These are phyloP conservation scores for Polia nebulosa DNA, from an alignment of 2,888 invertebrate species.

Conservation along the genomic window DNA sequence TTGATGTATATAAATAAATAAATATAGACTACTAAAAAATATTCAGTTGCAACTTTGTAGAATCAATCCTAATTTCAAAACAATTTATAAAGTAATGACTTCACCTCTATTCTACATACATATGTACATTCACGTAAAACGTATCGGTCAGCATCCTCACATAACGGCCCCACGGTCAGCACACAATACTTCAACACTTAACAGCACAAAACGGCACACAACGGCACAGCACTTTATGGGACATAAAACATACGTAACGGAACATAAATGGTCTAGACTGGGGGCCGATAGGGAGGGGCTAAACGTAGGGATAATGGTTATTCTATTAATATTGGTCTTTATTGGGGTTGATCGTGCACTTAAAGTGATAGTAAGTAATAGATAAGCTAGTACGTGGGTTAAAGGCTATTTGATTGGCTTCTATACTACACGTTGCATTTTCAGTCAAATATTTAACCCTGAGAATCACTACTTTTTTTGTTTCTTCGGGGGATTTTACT, in stretches of 20 bases:
- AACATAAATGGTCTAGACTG: slow-evolving; percentile 34
- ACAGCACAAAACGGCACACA: slow-evolving; percentile 17
- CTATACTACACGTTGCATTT: no score
- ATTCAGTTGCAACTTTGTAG: background rate
- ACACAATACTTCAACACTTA: slow-evolving; percentile 24
- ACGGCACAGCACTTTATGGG: slow-evolving; percentile 30
- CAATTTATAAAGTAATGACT: no score
- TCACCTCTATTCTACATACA: background rate
- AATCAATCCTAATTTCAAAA: background rate
- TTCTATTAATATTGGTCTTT: slow-evolving; percentile 29
- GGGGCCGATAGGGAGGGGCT: slow-evolving; percentile 5
- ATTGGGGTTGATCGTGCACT: slow-evolving; percentile 8
- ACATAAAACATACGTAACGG: slow-evolving; percentile 27
- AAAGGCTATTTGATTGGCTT: background rate
- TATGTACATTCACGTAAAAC: slow-evolving; percentile 13
- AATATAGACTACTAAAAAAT: no score
- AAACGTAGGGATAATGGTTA: slow-evolving; percentile 3
- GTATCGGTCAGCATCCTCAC: background rate
- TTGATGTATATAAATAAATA: no score
- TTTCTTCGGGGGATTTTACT: no score
- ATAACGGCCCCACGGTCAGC: slow-evolving; percentile 5
- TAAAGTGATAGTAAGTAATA: background rate
- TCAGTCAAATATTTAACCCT: background rate
- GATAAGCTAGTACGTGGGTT: background rate
- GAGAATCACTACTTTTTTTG: no score